Percentiles rank a stretch among this genome's conserved stretches.
Evolutionary conservation across 1,140 invertebrate species (phyloP).

Genomic region (Ectropis grisescens): DNA sequence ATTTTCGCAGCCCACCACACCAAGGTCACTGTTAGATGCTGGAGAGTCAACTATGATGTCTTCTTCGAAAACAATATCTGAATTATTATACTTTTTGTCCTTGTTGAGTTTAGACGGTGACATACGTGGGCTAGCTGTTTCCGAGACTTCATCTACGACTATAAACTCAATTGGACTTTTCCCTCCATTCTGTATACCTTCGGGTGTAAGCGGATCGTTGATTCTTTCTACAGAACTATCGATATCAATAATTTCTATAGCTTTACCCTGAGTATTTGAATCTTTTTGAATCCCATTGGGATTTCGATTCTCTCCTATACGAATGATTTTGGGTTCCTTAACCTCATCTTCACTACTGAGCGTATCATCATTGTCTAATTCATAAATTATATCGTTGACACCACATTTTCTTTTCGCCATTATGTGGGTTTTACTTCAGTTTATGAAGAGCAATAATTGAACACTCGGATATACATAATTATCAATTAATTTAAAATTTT

Average conservation of each 20-base stretch:
- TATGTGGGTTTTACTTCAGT: too few relatives aligned
- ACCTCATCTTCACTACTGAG: conserved; percentile 52
- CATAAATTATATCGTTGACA: conserved; percentile 61
- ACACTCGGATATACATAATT: too few relatives aligned
- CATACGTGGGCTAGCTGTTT: too few relatives aligned
- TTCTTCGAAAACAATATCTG: conserved; percentile 36
- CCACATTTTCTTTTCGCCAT: conserved; percentile 57
- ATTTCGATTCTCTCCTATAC: conserved; percentile 14
- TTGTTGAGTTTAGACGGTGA: too few relatives aligned
- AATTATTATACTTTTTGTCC: too few relatives aligned
- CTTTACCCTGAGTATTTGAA: conserved; percentile 7
- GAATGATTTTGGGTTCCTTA: conserved; percentile 37
- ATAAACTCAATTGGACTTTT: conserved; percentile 21
- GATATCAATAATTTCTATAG: conserved; percentile 17
- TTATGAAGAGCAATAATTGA: too few relatives aligned
- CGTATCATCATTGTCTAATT: conserved; percentile 60
- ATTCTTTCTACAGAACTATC: conserved; percentile 16
- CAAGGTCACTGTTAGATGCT: conserved; percentile 32
- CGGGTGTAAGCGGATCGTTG: too few relatives aligned
- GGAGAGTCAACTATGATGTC: conserved; percentile 43
- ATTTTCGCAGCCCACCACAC: conserved; percentile 44
- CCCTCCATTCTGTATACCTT: conserved; percentile 48
- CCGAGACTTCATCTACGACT: too few relatives aligned
- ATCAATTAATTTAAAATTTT: too few relatives aligned
- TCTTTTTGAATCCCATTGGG: conserved; percentile 6